These are phyloP conservation scores for Eucriotettix oculatus DNA, from an alignment of 2,888 invertebrate genomes.

Conservation along the genomic window DNA sequence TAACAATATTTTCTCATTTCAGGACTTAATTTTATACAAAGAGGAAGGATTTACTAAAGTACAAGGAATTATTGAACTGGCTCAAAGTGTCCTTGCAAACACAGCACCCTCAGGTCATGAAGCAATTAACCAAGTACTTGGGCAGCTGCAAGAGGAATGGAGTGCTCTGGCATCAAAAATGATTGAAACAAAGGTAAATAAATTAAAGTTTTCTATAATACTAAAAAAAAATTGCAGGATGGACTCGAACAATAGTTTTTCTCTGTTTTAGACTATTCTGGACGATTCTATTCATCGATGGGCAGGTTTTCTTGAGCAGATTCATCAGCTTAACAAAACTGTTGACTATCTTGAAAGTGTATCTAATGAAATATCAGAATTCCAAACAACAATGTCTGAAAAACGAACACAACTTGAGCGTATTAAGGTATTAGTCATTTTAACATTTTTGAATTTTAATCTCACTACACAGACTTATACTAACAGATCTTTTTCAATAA, in stretches of 20 bases:
- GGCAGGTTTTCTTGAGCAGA: constrained; percentile 79
- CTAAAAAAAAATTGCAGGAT: background rate
- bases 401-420: constrained; percentile 74
- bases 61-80: constrained; percentile 75
- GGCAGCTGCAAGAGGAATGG: constrained; percentile 79
- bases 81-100: constrained; percentile 78
- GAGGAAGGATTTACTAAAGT: constrained; percentile 84
- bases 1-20: constrained; percentile 18
- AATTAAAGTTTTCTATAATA: background rate
- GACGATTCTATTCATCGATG: constrained; percentile 84
- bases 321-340: constrained; percentile 67
- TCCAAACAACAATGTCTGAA: constrained; percentile 67
- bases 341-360: constrained; percentile 61
- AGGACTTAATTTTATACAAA: constrained; percentile 77
- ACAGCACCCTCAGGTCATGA: constrained; percentile 80
- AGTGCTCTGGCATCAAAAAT: constrained; percentile 71
- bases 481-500: background rate
- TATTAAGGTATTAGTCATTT: constrained; percentile 36
- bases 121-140: constrained; percentile 65
- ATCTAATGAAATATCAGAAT: constrained; percentile 53
- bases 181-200: constrained; percentile 60
- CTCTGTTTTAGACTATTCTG: constrained; percentile 36
- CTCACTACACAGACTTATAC: background rate
- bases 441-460: background rate
- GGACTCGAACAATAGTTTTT: background rate